Conservation (phyloP, 2,113 vertebrate genomes). For the Phocoena phocoena region DNA sequence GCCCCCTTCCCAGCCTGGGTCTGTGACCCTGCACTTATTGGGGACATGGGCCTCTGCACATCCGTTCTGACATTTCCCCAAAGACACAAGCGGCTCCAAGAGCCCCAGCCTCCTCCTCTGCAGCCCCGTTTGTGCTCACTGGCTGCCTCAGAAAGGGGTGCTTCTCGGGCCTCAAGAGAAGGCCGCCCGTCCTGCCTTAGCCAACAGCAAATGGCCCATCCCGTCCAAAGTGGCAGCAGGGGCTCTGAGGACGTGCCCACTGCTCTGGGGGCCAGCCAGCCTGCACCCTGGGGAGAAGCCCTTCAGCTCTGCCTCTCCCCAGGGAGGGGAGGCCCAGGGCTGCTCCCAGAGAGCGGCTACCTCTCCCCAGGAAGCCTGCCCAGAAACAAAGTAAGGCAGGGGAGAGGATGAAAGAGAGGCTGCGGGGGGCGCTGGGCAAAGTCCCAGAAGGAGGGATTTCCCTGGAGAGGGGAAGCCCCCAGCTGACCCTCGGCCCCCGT, state of each 20-base stretch:
- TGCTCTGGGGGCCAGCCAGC: neutral
- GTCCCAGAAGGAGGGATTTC: neutral
- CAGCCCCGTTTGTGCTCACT: neutral
- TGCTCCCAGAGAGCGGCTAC: neutral
- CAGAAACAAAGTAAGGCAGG: neutral
- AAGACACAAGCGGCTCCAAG: too few relatives aligned
- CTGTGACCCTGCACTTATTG: neutral
- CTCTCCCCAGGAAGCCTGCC: neutral
- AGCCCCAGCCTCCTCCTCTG: too few relatives aligned
- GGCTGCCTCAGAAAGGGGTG: neutral
- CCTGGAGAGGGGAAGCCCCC: neutral
- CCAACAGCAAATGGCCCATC: accelerated
- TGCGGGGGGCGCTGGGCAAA: accelerated
- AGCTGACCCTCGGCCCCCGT: neutral
- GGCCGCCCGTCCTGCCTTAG: too few relatives aligned
- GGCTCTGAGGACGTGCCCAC: neutral
- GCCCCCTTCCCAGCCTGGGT: neutral
- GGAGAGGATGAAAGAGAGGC: neutral
- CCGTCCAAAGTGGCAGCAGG: neutral
- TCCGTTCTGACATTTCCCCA: neutral
- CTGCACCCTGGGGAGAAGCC: neutral
- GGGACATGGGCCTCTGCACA: accelerated
- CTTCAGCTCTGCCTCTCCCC: neutral
- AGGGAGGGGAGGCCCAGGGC: neutral
- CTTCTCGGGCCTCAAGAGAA: neutral